Evolutionary conservation across 2,888 invertebrate genomes (phyloP), one percentile per base, ranked within the genome.

Genomic region (Amorpha juglandis): DNA sequence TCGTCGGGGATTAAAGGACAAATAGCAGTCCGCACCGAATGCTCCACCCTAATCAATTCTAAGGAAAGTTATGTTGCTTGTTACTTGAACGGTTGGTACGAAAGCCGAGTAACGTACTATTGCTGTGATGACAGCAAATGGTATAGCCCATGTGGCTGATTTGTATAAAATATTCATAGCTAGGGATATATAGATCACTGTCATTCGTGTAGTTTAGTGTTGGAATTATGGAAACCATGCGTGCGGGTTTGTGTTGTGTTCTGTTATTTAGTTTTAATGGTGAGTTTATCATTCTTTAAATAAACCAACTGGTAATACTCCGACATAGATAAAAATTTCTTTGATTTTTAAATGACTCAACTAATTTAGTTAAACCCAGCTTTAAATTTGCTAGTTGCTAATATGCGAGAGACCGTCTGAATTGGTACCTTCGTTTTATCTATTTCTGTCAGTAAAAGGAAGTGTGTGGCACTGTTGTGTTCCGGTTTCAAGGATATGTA

Each of bases 81-180:
- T 19, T 38, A 58, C 58, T 19, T 58, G 38, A 42, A 19, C 9
- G 1, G 12, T 12, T 11, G 6, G 42, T 58, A 16, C 19, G 58
- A 19, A 9, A 58, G 19, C 42, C 16, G 6, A 27, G 21, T 1
- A 16, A n/a, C 16, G 38, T 19, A 38, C 38, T 55, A 55, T 47
- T 12, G 19, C 9, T 38, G 51, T 45, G 42, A 58, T 58, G 48
- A 65, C 21, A 65, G 33, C 42, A 47, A 12, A 35, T 47, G 45
- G 27, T 35, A 27, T 62, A 21, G 52, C 63, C 16, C 52, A 63
- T 66, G 68, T 67, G 69, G 68, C 67, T 69, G 63, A 27, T 69
- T 67, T 63, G 68, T 68, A 58, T 68, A 58, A 27, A 14, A 65
- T 47, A 47, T 64, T 64, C 64, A 53, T 27, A 35, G 51, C 12